Conservation (phyloP, 2,113 vertebrate species). For the Anser brachyrhynchus region DNA sequence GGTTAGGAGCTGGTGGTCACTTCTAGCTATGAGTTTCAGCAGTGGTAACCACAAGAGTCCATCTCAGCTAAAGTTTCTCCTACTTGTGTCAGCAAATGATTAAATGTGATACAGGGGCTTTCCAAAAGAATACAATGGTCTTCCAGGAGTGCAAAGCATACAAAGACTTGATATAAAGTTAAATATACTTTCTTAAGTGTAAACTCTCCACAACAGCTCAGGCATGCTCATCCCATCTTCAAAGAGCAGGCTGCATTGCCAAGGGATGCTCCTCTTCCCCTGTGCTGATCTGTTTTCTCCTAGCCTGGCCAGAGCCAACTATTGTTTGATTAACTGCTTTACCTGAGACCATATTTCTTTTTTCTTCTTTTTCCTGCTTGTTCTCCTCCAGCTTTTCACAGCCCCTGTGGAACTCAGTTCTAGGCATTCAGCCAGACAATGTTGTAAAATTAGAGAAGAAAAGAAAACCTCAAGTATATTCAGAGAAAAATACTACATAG, state of each 20-base stretch:
- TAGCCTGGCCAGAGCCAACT: not conserved
- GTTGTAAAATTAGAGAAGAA: not conserved
- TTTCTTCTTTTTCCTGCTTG: not conserved
- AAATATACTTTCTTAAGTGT: not conserved
- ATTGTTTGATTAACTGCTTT: not conserved
- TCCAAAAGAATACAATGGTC: not conserved
- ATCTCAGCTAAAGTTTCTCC: not conserved
- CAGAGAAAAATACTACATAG: not conserved
- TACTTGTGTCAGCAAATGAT: not conserved
- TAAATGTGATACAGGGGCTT: not conserved
- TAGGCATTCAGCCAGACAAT: not conserved
- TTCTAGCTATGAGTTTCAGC: not conserved
- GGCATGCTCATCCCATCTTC: not conserved
- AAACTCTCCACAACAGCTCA: not conserved
- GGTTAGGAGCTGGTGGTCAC: fast-evolving
- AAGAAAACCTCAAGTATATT: not conserved
- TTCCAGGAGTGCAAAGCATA: not conserved
- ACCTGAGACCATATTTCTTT: not conserved
- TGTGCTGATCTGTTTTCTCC: not conserved
- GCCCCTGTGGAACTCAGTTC: not conserved
- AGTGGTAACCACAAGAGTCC: not conserved
- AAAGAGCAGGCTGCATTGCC: not conserved
- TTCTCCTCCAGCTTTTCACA: not conserved
- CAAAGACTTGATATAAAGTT: not conserved
- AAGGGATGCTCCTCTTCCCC: not conserved